Evolutionary conservation across 2,888 invertebrate species (phyloP).

Genomic region (Stenolophus ochropezus): DNA sequence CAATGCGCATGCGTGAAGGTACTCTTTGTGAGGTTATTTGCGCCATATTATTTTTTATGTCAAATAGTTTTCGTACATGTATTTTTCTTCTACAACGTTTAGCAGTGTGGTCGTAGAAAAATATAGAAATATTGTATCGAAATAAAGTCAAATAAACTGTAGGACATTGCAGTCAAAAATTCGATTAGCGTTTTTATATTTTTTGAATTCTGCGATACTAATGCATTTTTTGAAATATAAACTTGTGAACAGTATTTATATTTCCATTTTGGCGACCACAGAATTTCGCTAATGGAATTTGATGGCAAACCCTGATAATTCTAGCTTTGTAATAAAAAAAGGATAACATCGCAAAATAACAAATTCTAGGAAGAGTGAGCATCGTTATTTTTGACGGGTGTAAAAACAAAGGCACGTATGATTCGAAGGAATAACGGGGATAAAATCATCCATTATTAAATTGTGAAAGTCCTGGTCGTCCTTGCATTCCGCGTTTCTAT

Average conservation of each 20-base stretch:
- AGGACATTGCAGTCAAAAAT: not conserved
- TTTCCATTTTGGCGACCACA: not conserved
- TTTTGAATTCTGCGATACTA: too few relatives aligned
- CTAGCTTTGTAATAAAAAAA: not conserved
- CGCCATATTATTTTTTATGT: too few relatives aligned
- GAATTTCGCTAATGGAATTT: not conserved
- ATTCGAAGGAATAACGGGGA: not conserved
- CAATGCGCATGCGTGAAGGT: too few relatives aligned
- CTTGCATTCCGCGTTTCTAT: constrained; percentile 35
- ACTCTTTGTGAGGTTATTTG: too few relatives aligned
- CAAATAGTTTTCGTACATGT: too few relatives aligned
- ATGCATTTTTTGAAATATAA: too few relatives aligned
- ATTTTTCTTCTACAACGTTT: too few relatives aligned
- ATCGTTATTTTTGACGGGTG: not conserved
- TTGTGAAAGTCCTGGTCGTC: constrained; percentile 33
- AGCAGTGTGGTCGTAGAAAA: too few relatives aligned
- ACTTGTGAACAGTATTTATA: not conserved
- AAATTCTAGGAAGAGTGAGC: not conserved
- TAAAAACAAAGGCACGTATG: not conserved
- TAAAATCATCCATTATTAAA: constrained; percentile 29
- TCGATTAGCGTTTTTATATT: too few relatives aligned
- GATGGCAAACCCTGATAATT: not conserved
- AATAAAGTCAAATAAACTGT: too few relatives aligned
- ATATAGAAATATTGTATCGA: too few relatives aligned
- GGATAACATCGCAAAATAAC: not conserved